Evolutionary conservation across 2,888 invertebrate species (phyloP), one percentile per base, ranked within the genome.

Genomic region (Rhagonycha lutea): DNA sequence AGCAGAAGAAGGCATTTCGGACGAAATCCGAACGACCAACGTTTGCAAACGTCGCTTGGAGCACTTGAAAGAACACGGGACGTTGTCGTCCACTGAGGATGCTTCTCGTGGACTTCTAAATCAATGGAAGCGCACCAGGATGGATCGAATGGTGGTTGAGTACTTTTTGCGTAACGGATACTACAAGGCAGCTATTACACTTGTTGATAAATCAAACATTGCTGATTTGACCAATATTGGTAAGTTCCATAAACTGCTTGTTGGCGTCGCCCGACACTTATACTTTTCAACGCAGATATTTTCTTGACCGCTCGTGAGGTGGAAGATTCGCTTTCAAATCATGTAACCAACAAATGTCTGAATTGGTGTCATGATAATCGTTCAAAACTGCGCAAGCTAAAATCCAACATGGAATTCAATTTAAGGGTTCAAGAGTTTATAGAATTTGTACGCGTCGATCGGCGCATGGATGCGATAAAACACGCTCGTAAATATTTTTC

Each of bases 301-400:
- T 96, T 96, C 86, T 90, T 92, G 84, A 94, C 94, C 7, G 95
- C 95, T 0, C 92, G 94, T 12, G 95, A 95, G 84, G 95, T 98
- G 8, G 98, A 98, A 86, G 93, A 94, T 78, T 96, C 97, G 79
- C 88, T 99, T 74, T 89, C 91, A 3, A 92, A 92, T 76, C 94
- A 92, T 73, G 96, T 98, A 88, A 98, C 98, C 0, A 90, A 91
- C 2, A 95, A 96, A 86, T 98, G 98, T 86, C 92, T 98, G 76
- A 91, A 94, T 78, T 98, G 98, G 98, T 98, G 98, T 88, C 95
- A 96, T 84, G 98, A 98, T 86, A 98, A 98, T 89, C 95, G 96
- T 87, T 97, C 97, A 47, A 98, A 98, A 86, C 91, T 98, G 79
- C 90, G 98, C 73, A 98, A 98, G 89, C 92, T 98, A 79, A 96